Evolutionary conservation across 2,888 invertebrate genomes (phyloP), one percentile per base, ranked within the genome.

Genomic region (Drosophila neotestacea): DNA sequence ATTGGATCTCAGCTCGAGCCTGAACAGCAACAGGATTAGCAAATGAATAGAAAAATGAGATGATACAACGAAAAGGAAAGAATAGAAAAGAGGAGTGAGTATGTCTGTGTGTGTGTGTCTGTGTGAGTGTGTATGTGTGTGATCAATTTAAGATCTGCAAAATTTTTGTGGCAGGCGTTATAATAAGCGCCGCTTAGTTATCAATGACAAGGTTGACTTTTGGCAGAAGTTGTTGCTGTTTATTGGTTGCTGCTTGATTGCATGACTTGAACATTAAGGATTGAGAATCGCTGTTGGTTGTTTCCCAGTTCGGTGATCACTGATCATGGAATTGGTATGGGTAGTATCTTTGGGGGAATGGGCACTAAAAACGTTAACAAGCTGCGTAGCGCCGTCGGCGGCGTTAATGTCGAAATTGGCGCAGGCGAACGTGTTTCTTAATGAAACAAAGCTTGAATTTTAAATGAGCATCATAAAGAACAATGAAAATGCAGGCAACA

Each of bases 401-500:
- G 84, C 84, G 84, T 81, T 88, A 86, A 86, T 85, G 88, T 86
- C 79, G 54, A 78, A 85, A 85, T 80, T 85, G 86, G 81, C 81
- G 70, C 76, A 81, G 87, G 80, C 72, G 74, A 80, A 85, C 85
- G 86, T 84, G 87, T 88, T 85, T 79, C 88, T 90, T 85, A 85
- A 82, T 82, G 82, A 89, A 83, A 87, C 88, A 91, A 85, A 90
- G 89, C 90, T 81, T 88, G 90, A 85, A 90, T 90, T 90, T 90
- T 90, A 91, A 90, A 90, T 90, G 90, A 90, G 90, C 83, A 70
- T 83, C 90, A 90, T 90, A 90, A 91, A 91, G 85, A 86, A 87
- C 84, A 90, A 89, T 88, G 89, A 85, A 88, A 79, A 81, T 80
- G 80, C 77, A 71, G 73, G 59, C 67, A 63, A 16, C 51, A 60